phyloP scores from a whole-genome alignment of 2,113 vertebrate genomes.

The Lasiurus cinereus region DNA sequence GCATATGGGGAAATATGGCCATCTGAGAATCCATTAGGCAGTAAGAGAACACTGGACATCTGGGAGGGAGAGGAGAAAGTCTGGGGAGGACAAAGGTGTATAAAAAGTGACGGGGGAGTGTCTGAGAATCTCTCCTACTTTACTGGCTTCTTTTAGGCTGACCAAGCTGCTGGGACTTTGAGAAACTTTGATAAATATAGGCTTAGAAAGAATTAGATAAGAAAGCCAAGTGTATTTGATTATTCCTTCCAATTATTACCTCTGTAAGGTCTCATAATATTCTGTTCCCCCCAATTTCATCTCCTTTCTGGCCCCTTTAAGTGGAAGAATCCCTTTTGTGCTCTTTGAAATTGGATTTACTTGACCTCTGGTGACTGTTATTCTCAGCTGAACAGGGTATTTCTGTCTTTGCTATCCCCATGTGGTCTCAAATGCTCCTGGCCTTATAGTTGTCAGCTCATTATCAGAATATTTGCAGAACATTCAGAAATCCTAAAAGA shows the following conservation, averaged over 20 bases:
- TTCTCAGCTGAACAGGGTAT: not conserved
- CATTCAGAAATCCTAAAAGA: constrained; percentile 14
- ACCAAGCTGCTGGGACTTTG: not conserved
- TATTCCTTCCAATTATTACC: not conserved
- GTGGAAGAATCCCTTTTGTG: not conserved
- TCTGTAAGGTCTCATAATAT: not conserved
- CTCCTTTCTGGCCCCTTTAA: not conserved
- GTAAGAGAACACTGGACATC: not conserved
- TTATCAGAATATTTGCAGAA: constrained; percentile 2
- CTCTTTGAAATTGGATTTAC: constrained; percentile 51
- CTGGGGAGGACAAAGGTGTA: not conserved
- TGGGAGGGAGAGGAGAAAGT: not conserved
- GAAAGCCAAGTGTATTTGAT: not conserved
- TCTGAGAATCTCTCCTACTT: not conserved
- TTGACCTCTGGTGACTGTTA: constrained; percentile 21
- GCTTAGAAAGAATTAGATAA: not conserved
- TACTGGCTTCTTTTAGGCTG: not conserved
- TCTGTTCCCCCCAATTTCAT: not conserved
- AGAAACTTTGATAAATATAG: not conserved
- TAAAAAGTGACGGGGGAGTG: not conserved
- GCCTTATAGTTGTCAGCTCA: constrained; percentile 13
- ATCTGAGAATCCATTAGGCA: not conserved
- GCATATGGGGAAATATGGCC: too few relatives aligned
- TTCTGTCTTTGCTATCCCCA: not conserved
- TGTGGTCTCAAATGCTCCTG: not conserved